Conservation (phyloP, 2,113 vertebrate species). For the Thomomys bottae region DNA sequence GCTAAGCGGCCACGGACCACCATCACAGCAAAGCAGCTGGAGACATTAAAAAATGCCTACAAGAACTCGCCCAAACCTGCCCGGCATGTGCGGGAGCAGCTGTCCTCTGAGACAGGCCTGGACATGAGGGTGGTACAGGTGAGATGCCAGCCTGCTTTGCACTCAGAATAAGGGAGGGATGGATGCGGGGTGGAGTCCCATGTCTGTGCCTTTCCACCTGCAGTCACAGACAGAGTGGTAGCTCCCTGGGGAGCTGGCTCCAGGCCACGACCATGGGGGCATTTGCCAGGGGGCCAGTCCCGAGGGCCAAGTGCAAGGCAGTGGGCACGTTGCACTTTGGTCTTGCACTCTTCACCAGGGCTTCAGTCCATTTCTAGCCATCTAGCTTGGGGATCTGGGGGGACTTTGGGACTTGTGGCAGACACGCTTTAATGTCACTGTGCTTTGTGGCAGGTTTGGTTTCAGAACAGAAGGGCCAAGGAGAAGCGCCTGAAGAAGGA, state of each 20-base stretch:
- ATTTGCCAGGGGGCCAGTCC: not conserved
- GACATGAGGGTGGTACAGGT: conserved; percentile 99
- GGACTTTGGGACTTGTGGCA: accelerated
- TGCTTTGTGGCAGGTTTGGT: conserved; percentile 92
- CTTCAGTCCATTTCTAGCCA: not conserved
- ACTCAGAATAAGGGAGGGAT: not conserved
- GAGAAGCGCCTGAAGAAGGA: conserved; percentile 99
- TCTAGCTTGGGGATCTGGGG: not conserved
- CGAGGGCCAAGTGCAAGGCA: not conserved
- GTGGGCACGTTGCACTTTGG: accelerated
- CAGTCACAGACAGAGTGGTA: not conserved
- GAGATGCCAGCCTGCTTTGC: conserved; percentile 4
- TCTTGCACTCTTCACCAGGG: not conserved
- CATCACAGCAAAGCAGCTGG: conserved; percentile 99
- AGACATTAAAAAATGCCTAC: conserved; percentile 98
- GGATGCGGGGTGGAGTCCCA: not conserved
- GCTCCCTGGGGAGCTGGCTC: not conserved
- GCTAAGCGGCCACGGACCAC: conserved; percentile 97
- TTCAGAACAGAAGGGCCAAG: conserved; percentile 98
- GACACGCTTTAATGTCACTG: not conserved
- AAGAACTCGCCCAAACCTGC: conserved; percentile 99
- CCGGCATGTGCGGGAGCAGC: conserved; percentile 96
- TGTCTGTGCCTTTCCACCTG: not conserved
- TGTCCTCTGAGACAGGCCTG: conserved; percentile 97
- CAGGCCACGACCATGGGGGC: not conserved